Evolutionary conservation across 2,797 vertebrate genomes (phyloP).

Genomic region (Capromys pilorides): DNA sequence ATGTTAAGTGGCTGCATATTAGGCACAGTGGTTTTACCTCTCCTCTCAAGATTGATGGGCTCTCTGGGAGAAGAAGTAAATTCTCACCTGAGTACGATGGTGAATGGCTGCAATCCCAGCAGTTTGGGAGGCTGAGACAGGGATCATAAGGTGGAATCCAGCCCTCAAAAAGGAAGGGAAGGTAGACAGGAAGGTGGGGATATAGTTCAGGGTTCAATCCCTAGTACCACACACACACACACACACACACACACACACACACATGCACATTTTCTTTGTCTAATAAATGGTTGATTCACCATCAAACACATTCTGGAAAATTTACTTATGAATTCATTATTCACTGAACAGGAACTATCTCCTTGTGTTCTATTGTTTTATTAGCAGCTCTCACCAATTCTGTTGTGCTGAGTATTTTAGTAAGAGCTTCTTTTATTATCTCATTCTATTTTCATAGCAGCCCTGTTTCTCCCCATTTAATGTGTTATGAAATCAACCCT

Average conservation of each 20-base stretch:
- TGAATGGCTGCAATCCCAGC: background rate
- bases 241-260: background rate
- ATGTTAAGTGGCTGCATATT: slow-evolving; percentile 57
- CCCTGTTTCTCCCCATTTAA: background rate
- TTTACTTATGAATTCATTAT: background rate
- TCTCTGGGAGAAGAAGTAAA: background rate
- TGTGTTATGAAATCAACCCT: background rate
- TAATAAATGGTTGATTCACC: background rate
- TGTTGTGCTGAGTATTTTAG: background rate
- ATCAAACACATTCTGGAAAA: background rate
- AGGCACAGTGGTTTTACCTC: background rate
- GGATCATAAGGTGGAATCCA: background rate
- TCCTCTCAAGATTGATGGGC: background rate
- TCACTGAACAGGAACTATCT: background rate
- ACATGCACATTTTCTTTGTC: background rate
- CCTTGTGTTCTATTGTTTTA: background rate
- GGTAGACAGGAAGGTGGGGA: background rate
- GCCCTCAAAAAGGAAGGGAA: background rate
- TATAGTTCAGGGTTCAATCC: background rate
- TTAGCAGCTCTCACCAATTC: background rate
- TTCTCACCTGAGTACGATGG: background rate
- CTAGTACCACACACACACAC: background rate
- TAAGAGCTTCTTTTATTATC: background rate
- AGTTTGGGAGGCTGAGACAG: background rate
- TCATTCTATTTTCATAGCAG: background rate